Conservation (phyloP, 2,113 vertebrate genomes). For the Anarhynchus alexandrinus region DNA sequence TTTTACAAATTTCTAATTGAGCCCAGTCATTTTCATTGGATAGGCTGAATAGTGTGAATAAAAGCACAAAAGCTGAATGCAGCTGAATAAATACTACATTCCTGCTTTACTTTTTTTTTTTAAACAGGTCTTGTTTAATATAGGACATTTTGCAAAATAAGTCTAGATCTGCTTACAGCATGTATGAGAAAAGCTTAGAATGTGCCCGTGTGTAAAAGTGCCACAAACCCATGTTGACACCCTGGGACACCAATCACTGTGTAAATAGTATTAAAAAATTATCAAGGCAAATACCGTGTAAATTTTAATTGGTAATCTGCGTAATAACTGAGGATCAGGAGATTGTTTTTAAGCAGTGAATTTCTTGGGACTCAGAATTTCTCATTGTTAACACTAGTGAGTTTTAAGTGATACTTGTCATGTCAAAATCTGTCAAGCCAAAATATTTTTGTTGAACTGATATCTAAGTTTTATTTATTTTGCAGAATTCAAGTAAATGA, state of each 20-base stretch:
- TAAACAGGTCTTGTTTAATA: rapidly evolving
- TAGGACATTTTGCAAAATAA: background rate
- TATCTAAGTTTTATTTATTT: constrained; percentile 17
- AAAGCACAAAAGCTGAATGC: background rate
- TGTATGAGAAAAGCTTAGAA: background rate
- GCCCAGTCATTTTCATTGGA: background rate
- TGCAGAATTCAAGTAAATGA: constrained; percentile 91
- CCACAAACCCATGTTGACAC: background rate
- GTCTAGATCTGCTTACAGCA: background rate
- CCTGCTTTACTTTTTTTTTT: background rate
- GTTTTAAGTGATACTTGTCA: background rate
- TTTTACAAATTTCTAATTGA: background rate
- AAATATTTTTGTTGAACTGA: background rate
- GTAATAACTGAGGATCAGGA: background rate
- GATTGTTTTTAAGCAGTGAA: background rate
- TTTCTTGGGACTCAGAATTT: background rate
- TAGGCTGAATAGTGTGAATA: background rate
- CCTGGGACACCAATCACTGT: background rate
- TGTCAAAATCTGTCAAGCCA: background rate
- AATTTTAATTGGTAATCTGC: background rate
- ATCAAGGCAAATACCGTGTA: background rate
- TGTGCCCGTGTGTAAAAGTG: background rate
- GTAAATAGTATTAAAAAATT: background rate
- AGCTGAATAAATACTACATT: background rate
- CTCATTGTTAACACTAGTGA: background rate